These are phyloP conservation scores for Adineta ricciae DNA, from an alignment of 2,888 invertebrate species.

Conservation along the genomic window DNA sequence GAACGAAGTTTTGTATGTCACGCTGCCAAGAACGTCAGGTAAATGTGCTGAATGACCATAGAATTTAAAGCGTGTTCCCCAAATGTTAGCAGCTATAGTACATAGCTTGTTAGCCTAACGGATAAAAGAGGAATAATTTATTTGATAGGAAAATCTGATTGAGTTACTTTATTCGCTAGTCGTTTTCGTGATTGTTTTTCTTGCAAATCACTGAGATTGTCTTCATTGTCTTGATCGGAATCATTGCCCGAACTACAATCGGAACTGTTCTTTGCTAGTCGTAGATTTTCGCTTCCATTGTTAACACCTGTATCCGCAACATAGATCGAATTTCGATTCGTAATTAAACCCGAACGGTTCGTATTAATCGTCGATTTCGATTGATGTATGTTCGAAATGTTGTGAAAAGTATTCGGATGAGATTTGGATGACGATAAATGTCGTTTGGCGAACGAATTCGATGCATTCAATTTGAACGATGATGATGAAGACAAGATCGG, in stretches of 20 bases:
- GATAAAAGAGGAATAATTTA: not conserved
- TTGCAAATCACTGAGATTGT: not conserved
- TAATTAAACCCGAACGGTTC: not conserved
- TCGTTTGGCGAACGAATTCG: not conserved
- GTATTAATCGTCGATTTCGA: not conserved
- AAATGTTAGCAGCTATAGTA: slow-evolving; percentile 66
- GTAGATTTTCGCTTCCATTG: not conserved
- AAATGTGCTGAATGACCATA: slow-evolving; percentile 68
- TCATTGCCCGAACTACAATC: not conserved
- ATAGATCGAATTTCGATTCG: not conserved
- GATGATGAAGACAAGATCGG: not conserved
- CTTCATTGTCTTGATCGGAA: not conserved
- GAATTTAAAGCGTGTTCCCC: slow-evolving; percentile 98
- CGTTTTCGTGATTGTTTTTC: not conserved
- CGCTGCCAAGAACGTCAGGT: slow-evolving; percentile 78
- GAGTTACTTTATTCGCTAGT: not conserved
- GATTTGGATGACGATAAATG: not conserved
- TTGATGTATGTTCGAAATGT: not conserved
- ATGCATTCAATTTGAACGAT: not conserved
- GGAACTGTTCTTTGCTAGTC: not conserved
- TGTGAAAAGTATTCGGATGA: not conserved
- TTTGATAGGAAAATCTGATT: not conserved
- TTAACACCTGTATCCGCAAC: not conserved
- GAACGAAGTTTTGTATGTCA: slow-evolving; percentile 85
- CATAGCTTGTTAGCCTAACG: not conserved